These are phyloP conservation scores for Drosophila dunni DNA, from an alignment of 1,140 invertebrate species.

Conservation along the genomic window DNA sequence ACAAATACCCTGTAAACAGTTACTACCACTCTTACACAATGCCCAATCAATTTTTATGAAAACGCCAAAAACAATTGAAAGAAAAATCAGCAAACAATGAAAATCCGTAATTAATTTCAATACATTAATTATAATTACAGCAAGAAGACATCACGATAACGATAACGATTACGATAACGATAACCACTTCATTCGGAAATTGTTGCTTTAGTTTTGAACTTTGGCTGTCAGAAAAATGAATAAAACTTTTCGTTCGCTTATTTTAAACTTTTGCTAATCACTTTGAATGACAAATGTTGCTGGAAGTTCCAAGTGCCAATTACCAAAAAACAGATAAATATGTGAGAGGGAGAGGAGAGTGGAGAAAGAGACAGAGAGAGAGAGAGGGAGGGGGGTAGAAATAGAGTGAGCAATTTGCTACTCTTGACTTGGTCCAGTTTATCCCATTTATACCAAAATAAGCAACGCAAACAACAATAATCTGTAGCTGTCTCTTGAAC, in stretches of 20 bases:
- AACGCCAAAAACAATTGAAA: background rate
- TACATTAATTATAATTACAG: background rate
- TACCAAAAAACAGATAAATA: slow-evolving; percentile 24
- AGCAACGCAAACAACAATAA: slow-evolving; percentile 40
- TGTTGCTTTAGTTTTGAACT: background rate
- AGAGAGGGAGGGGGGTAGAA: no score
- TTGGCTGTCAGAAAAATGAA: slow-evolving; percentile 9
- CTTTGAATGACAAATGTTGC: slow-evolving; percentile 45
- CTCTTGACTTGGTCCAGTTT: background rate
- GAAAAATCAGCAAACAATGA: background rate
- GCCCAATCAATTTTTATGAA: background rate
- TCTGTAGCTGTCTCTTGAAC: slow-evolving; percentile 26
- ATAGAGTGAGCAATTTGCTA: no score
- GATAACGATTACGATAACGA: slow-evolving; percentile 2
- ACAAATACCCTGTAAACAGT: no score
- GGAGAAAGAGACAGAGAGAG: no score
- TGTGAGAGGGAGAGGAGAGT: background rate
- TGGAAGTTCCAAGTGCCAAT: slow-evolving; percentile 41
- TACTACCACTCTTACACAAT: no score
- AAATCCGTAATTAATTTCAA: background rate
- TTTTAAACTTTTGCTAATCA: slow-evolving; percentile 45
- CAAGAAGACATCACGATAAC: slow-evolving; percentile 2
- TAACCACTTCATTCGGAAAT: background rate
- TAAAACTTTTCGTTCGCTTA: slow-evolving; percentile 8
- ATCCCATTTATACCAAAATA: slow-evolving; percentile 10